Base-by-base conservation (phyloP, 2,888 invertebrate genomes). In the Alsophila aescularia region DNA sequence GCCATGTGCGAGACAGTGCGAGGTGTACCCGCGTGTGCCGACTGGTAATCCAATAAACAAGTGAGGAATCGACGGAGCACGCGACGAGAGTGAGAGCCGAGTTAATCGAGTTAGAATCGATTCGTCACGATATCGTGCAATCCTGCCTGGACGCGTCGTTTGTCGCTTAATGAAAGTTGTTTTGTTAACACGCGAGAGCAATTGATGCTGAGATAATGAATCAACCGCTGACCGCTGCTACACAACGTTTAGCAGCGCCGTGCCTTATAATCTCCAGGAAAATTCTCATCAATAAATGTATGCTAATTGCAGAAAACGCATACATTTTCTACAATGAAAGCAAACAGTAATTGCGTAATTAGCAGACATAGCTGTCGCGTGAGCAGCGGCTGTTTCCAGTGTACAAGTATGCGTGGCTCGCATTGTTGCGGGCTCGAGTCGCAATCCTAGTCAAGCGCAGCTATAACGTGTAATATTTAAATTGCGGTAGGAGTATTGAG, bases 81-180 rank as follows among this genome's bases (percentile, higher is more conserved):
- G 58, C 62, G 64, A 63, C 51, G 61, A 64, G 62, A 64, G 68
- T 64, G 65, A 58, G 63, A 64, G 65, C 63, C 62, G 62, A 54
- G 52, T 54, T 83, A 83, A 85, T 82, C 79, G 75, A 81, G 71
- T 82, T 81, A 79, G 58, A 74, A 83, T 79, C 79, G 79, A 83
- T 82, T 79, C 66, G 79, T 67, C 76, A 79, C 81, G 76, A 73
- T 66, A 73, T 69, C 72, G 70, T 59, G 52, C 45, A 50, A 43
- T 47, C 44, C 37, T 24, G 31, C 48, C 41, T 24, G 29, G 29
- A 29, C 37, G 14, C 37, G 36, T 39, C 44, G 45, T 39, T 47
- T 47, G 47, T 47, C 32, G 32, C 36, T 43, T 56, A 52, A 60
- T 60, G 62, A 64, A 64, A 64, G 62, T 64, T 58, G 51, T 61